A percentile compares a stretch with the other conserved stretches of the same genome.
These are phyloP conservation scores for Limenitis camilla DNA, from an alignment of 2,888 invertebrate genomes.

Conservation along the genomic window DNA sequence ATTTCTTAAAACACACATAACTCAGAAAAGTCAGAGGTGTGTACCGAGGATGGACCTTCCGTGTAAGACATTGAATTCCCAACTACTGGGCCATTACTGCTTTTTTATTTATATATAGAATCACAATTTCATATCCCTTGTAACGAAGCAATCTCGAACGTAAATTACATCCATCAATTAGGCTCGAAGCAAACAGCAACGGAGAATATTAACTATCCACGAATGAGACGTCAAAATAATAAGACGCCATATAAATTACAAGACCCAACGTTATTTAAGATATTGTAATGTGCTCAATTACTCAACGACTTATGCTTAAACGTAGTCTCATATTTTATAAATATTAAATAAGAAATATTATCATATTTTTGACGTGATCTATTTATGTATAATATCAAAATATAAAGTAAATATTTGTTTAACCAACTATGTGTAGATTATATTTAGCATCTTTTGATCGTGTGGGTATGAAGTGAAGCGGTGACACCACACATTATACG, in stretches of 20 bases:
- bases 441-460: no score
- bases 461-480: no score
- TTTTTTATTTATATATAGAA: no score
- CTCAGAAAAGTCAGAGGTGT: no score
- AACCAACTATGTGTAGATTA: no score
- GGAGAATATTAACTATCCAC: conserved; percentile 36
- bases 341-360: not conserved
- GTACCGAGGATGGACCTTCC: no score
- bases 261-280: conserved; percentile 43
- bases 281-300: conserved; percentile 58
- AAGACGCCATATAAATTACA: conserved; percentile 55
- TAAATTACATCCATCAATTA: conserved; percentile 36
- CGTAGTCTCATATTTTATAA: conserved; percentile 4
- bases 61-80: no score
- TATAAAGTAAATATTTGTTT: no score
- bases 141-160: conserved; percentile 24
- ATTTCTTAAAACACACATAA: no score
- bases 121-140: conserved; percentile 18
- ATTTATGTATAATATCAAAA: no score
- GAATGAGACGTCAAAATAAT: conserved; percentile 62
- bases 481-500: no score
- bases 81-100: no score
- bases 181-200: conserved; percentile 22
- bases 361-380: not conserved
- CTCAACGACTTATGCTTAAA: conserved; percentile 39